Percentiles rank a stretch among this genome's conserved stretches.
Evolutionary conservation across 2,113 vertebrate genomes (phyloP).

Genomic region (Dipodomys spectabilis): DNA sequence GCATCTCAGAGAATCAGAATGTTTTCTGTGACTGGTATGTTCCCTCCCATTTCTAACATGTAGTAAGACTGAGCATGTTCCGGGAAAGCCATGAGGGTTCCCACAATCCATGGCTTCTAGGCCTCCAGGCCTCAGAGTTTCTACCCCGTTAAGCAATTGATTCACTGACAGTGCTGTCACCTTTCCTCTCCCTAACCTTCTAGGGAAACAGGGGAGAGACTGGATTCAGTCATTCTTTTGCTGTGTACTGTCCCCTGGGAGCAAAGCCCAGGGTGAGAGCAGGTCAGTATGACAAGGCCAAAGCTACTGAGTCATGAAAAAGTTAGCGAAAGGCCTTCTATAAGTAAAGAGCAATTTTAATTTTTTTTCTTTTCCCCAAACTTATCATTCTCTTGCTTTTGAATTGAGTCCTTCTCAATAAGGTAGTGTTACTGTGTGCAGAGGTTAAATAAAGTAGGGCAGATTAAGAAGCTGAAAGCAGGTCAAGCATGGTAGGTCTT

Average conservation of each 20-base stretch:
- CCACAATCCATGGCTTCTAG: neutral
- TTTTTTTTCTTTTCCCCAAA: neutral
- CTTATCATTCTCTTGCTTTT: neutral
- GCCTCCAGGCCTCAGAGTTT: constrained; percentile 16
- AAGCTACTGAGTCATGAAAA: neutral
- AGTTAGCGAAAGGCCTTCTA: neutral
- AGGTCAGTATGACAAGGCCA: neutral
- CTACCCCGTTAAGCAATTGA: neutral
- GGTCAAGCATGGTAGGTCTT: no score
- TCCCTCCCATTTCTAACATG: neutral
- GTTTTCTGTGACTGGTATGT: neutral
- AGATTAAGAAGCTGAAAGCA: neutral
- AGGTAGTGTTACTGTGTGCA: neutral
- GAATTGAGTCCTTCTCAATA: neutral
- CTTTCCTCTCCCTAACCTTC: constrained; percentile 5
- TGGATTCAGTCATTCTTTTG: neutral
- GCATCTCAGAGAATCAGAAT: neutral
- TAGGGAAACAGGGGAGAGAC: neutral
- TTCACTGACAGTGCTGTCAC: neutral
- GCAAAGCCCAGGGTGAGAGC: neutral
- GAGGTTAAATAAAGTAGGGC: neutral
- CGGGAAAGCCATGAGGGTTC: neutral
- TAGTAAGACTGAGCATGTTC: neutral
- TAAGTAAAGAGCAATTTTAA: neutral
- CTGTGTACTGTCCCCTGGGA: neutral